Evolutionary conservation across 1,140 invertebrate species (phyloP).

Genomic region (Platorchestia sp.): DNA sequence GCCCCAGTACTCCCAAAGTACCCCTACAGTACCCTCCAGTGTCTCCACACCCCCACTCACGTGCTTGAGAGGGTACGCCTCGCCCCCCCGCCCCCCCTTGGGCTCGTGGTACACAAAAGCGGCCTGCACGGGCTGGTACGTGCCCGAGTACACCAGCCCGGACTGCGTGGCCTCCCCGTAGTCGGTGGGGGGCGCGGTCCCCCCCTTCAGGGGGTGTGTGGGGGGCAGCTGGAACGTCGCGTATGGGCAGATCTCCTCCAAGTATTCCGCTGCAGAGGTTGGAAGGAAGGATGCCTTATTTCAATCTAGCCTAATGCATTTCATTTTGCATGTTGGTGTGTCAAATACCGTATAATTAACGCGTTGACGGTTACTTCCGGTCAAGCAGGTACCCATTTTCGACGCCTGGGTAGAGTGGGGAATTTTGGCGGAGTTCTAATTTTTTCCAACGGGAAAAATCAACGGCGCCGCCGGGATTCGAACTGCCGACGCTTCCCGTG

Average conservation of each 20-base stretch:
- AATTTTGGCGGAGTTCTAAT: no score
- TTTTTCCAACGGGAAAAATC: no score
- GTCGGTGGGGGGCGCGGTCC: neutral
- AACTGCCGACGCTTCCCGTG: no score
- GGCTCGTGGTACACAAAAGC: conserved; percentile 91
- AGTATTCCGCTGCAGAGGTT: conserved; percentile 78
- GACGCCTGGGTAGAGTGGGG: no score
- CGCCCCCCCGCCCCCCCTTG: conserved; percentile 71
- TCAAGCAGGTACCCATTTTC: no score
- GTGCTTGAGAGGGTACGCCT: conserved; percentile 76
- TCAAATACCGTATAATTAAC: no score
- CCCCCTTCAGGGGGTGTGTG: conserved; percentile 59
- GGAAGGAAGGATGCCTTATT: conserved; percentile 50
- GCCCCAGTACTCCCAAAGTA: no score
- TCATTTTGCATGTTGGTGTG: no score
- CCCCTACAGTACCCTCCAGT: neutral
- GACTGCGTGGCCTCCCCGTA: conserved; percentile 84
- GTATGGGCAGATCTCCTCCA: conserved; percentile 91
- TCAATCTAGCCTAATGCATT: no score
- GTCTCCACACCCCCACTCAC: conserved; percentile 69
- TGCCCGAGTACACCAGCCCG: conserved; percentile 87
- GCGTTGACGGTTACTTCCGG: no score
- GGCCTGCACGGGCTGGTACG: conserved; percentile 86
- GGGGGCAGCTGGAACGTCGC: conserved; percentile 87
- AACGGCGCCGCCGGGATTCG: no score